Percentiles rank a stretch among this genome's conserved stretches.
Conservation (phyloP, 2,113 vertebrate species). For the Burhinus oedicnemus region DNA sequence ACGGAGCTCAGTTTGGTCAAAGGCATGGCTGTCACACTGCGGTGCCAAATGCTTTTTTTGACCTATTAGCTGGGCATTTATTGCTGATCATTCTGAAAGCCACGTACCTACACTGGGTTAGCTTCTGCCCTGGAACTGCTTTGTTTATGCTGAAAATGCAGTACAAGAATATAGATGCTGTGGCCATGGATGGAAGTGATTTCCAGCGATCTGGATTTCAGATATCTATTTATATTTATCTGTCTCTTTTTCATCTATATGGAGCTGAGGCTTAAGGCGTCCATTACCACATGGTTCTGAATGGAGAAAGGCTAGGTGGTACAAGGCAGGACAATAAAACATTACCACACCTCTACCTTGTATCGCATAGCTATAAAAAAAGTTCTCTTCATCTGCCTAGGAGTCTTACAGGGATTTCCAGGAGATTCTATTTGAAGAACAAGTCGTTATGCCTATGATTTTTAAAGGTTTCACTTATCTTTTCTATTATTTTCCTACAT, state of each 20-base stretch:
- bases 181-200: neutral
- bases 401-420: neutral
- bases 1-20: rapidly evolving
- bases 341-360: neutral
- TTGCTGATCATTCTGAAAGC: neutral
- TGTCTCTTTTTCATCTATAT: neutral
- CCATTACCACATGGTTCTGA: rapidly evolving
- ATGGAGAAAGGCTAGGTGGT: neutral
- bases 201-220: neutral
- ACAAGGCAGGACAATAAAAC: neutral
- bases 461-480: neutral
- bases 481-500: neutral
- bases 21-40: neutral
- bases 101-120: neutral
- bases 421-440: neutral
- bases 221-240: neutral
- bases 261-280: neutral
- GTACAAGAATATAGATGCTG: no score
- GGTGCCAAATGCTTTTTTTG: neutral
- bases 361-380: neutral
- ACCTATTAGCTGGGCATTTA: neutral
- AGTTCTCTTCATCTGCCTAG: neutral
- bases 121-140: neutral
- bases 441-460: rapidly evolving
- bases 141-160: neutral